Evolutionary conservation across 1,140 invertebrate species (phyloP).

Genomic region (Papilio polytes): DNA sequence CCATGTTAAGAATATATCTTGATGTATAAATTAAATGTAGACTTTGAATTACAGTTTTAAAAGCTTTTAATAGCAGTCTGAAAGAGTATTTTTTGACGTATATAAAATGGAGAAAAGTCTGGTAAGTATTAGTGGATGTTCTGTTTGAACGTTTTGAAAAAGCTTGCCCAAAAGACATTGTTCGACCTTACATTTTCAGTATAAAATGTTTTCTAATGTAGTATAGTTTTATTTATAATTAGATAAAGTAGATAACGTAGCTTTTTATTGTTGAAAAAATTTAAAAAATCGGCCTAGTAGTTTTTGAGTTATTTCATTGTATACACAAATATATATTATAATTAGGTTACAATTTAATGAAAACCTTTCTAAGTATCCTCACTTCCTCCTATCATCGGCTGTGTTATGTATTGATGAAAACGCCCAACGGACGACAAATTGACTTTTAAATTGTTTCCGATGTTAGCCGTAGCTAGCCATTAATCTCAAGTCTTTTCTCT

Average conservation of each 20-base stretch:
- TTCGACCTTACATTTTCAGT: not conserved
- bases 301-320: no score
- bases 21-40: not conserved
- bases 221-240: not conserved
- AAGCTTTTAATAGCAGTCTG: not conserved
- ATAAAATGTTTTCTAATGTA: not conserved
- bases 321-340: no score
- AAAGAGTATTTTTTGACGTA: not conserved
- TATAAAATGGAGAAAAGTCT: not conserved
- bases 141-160: no score
- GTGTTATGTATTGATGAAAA: conserved; percentile 9
- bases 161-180: no score
- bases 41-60: not conserved
- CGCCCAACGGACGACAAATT: not conserved
- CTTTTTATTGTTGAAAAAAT: no score
- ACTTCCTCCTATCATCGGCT: not conserved
- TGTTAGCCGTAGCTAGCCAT: not conserved
- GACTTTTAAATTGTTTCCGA: conserved; percentile 13
- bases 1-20: not conserved
- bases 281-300: no score
- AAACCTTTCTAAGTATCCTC: conserved; percentile 9
- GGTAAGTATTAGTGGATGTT: no score
- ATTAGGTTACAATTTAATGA: not conserved
- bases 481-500: not conserved
- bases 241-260: no score